A percentile compares a stretch with the other conserved stretches of the same genome.
Evolutionary conservation across 2,113 vertebrate species (phyloP).

Genomic region (Cathartes aura): DNA sequence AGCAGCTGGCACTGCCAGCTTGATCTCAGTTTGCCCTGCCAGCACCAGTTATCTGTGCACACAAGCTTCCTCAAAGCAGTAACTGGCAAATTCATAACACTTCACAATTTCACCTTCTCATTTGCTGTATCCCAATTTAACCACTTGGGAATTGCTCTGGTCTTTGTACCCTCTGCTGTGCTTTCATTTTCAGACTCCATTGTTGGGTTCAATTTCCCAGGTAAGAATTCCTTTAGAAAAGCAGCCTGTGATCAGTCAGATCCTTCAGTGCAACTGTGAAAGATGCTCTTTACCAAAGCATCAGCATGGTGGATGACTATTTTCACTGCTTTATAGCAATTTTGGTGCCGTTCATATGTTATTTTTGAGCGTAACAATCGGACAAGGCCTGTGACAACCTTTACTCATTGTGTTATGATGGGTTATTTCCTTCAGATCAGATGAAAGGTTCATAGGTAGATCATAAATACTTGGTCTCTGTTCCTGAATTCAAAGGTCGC

Average conservation of each 20-base stretch:
- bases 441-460: conserved; percentile 41
- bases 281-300: background rate
- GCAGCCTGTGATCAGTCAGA: background rate
- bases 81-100: background rate
- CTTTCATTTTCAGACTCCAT: background rate
- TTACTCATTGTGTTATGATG: background rate
- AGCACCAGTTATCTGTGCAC: background rate
- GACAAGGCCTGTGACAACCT: background rate
- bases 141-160: background rate
- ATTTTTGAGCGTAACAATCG: accelerated
- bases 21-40: background rate
- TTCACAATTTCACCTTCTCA: background rate
- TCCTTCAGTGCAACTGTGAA: background rate
- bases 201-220: background rate
- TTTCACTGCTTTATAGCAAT: background rate
- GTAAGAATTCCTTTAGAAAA: background rate
- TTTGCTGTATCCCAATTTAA: background rate
- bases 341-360: accelerated
- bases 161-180: background rate
- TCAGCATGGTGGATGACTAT: background rate
- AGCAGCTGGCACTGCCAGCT: background rate
- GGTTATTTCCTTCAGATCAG: conserved; percentile 15
- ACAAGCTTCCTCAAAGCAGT: background rate
- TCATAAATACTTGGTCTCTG: conserved; percentile 63
- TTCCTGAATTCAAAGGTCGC: conserved; percentile 65